phyloP scores from a whole-genome alignment of 2,797 vertebrate genomes.

The Setipinna tenuifilis region DNA sequence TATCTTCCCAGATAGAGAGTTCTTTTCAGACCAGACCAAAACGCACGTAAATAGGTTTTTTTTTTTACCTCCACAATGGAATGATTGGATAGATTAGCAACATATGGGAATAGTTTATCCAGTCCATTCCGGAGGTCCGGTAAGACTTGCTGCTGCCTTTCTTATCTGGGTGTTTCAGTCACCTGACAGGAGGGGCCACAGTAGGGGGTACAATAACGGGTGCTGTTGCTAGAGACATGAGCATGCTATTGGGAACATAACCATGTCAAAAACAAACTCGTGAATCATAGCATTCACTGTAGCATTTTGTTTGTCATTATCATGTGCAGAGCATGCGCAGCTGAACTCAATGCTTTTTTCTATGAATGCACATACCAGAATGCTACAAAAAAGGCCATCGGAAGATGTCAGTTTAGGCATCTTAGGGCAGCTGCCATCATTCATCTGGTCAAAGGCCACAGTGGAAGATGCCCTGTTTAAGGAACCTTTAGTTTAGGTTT shows the following conservation, averaged over 20 bases:
- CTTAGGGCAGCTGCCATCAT: too few relatives aligned
- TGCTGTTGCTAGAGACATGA: background rate
- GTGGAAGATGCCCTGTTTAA: too few relatives aligned
- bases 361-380: background rate
- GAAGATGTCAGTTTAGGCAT: too few relatives aligned
- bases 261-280: background rate
- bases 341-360: background rate
- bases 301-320: background rate
- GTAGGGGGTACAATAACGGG: background rate
- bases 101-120: background rate
- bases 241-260: background rate
- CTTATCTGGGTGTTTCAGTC: background rate
- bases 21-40: background rate
- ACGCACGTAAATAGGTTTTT: background rate
- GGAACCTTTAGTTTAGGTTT: too few relatives aligned
- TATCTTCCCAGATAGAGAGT: constrained; percentile 4
- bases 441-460: too few relatives aligned
- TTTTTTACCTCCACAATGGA: background rate
- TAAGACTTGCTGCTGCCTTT: background rate
- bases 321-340: background rate
- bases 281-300: background rate
- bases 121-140: background rate
- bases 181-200: background rate
- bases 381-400: too few relatives aligned
- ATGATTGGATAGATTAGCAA: background rate